These are phyloP conservation scores for Synanthedon formicaeformis DNA, from an alignment of 2,888 invertebrate genomes.

Conservation along the genomic window DNA sequence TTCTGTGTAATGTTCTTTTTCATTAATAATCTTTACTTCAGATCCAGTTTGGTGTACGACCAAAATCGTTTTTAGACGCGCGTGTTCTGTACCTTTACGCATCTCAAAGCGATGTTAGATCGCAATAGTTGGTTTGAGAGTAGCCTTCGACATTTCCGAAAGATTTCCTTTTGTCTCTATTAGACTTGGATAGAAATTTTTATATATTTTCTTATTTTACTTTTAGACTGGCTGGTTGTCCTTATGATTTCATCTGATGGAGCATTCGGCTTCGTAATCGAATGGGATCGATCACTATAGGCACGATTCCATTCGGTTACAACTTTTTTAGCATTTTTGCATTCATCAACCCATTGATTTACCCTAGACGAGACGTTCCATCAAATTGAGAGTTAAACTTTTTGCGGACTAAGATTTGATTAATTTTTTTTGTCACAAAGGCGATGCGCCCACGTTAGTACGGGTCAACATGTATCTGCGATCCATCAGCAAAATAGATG, in stretches of 20 bases:
- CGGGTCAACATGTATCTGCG: constrained; percentile 95
- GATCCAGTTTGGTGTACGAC: constrained; percentile 60
- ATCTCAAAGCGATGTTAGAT: not conserved
- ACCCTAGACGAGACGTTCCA: not conserved
- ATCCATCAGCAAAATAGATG: constrained; percentile 98
- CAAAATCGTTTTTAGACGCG: constrained; percentile 66
- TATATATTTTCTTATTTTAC: constrained; percentile 20
- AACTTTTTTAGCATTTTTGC: constrained; percentile 35
- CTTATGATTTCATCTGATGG: constrained; percentile 33
- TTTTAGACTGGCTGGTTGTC: constrained; percentile 44
- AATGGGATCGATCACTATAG: constrained; percentile 18
- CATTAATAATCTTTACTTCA: constrained; percentile 31
- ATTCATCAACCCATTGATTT: constrained; percentile 28
- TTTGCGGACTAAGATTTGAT: constrained; percentile 5
- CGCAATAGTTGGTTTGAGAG: constrained; percentile 3
- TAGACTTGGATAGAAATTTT: constrained; percentile 10
- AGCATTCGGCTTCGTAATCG: constrained; percentile 36
- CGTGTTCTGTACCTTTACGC: constrained; percentile 6
- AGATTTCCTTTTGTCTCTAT: constrained; percentile 9
- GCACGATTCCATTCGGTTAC: constrained; percentile 6
- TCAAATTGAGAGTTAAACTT: not conserved
- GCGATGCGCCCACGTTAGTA: constrained; percentile 88
- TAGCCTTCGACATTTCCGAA: constrained; percentile 11
- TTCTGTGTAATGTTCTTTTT: constrained; percentile 34
- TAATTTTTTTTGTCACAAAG: constrained; percentile 64